These are phyloP conservation scores for Charaxes varanes DNA, from an alignment of 1,140 invertebrate genomes.

Conservation along the genomic window DNA sequence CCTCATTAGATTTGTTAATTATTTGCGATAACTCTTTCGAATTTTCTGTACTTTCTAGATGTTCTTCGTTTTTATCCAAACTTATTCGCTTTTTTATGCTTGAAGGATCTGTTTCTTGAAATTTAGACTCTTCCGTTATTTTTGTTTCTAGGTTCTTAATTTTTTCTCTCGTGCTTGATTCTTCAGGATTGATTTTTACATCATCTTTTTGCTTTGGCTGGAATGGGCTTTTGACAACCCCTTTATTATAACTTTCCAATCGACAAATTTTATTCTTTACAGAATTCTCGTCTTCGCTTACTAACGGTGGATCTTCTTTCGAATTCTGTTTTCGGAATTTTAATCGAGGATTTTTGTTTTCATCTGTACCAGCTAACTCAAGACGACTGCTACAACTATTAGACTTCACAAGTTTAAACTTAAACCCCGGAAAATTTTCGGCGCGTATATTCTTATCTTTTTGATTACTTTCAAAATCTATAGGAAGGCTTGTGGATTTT, in stretches of 20 bases:
- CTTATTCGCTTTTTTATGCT: constrained; percentile 20
- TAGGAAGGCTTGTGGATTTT: constrained; percentile 28
- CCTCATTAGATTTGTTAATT: constrained; percentile 43
- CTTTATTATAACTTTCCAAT: constrained; percentile 69
- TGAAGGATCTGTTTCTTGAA: constrained; percentile 4
- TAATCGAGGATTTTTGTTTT: constrained; percentile 46
- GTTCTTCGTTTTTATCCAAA: constrained; percentile 23
- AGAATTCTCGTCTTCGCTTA: constrained; percentile 65
- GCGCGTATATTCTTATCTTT: constrained; percentile 40
- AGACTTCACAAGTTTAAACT: constrained; percentile 86
- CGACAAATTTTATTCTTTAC: constrained; percentile 71
- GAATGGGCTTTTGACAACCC: constrained; percentile 60
- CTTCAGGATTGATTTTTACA: constrained; percentile 31
- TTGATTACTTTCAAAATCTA: constrained; percentile 27
- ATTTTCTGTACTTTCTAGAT: constrained; percentile 19
- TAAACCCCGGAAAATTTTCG: constrained; percentile 76
- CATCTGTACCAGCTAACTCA: constrained; percentile 81
- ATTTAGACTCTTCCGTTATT: constrained; percentile 7
- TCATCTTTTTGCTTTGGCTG: constrained; percentile 50
- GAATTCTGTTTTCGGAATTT: constrained; percentile 50
- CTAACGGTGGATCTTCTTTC: constrained; percentile 58
- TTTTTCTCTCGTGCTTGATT: constrained; percentile 30
- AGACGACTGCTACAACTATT: constrained; percentile 89
- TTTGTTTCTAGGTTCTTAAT: constrained; percentile 27
- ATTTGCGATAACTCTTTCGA: constrained; percentile 17